Percentiles rank a stretch among this genome's conserved stretches.
phyloP scores from a whole-genome alignment of 2,888 invertebrate genomes.

The Eupithecia pulchellata region DNA sequence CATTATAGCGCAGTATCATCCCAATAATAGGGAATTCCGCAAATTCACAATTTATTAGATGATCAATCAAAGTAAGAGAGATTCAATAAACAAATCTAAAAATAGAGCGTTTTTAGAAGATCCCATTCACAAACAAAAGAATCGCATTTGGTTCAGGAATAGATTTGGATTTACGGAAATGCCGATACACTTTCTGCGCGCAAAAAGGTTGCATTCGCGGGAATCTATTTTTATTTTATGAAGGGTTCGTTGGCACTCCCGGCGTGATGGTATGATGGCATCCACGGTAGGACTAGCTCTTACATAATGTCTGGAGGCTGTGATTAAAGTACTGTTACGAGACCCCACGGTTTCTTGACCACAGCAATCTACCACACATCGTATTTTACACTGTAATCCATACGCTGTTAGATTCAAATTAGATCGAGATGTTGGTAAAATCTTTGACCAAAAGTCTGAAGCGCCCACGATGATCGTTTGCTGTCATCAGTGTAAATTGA shows the following conservation, averaged over 20 bases:
- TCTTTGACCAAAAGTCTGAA: conserved; percentile 7
- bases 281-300: conserved; percentile 77
- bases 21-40: conserved; percentile 6
- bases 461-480: not conserved
- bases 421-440: not conserved
- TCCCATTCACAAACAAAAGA: not conserved
- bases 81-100: not conserved
- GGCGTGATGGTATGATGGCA: conserved; percentile 68
- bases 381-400: conserved; percentile 7
- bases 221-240: conserved; percentile 29
- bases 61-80: not conserved
- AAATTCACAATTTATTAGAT: not conserved
- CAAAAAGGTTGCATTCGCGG: not conserved
- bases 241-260: conserved; percentile 51
- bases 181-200: conserved; percentile 6
- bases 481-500: not conserved
- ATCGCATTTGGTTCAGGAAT: conserved; percentile 17
- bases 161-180: conserved; percentile 14
- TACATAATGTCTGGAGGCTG: conserved; percentile 77
- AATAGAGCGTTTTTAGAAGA: not conserved
- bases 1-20: conserved; percentile 39
- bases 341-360: conserved; percentile 64
- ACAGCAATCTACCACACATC: not conserved
- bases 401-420: conserved; percentile 3
- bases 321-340: conserved; percentile 82